These are phyloP conservation scores for Mactra quadrangularis DNA, from an alignment of 1,140 invertebrate genomes.

Conservation along the genomic window DNA sequence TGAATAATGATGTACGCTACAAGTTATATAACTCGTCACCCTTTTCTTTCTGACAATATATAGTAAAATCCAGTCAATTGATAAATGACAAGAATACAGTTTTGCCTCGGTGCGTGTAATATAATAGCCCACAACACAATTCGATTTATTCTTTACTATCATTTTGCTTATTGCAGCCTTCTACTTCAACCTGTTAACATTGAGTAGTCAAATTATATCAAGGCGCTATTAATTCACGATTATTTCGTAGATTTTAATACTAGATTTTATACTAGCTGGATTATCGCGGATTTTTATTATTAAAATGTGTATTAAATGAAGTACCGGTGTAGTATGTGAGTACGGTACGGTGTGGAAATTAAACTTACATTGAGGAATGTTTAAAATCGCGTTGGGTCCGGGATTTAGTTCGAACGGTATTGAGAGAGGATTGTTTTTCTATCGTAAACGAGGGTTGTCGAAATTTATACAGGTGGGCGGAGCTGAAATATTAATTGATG, in stretches of 20 bases:
- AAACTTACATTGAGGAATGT: not conserved
- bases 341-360: not conserved
- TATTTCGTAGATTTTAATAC: no score
- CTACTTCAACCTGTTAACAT: no score
- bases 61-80: constrained; percentile 24
- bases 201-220: no score
- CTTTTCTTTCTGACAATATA: constrained; percentile 1
- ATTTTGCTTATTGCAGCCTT: no score
- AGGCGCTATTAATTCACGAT: no score
- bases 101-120: no score
- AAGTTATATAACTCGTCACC: constrained; percentile 38
- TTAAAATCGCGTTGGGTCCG: not conserved
- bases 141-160: no score
- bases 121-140: no score
- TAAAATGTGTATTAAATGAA: not conserved
- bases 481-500: constrained; percentile 26
- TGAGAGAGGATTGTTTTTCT: not conserved
- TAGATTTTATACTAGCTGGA: no score
- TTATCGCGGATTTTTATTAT: not conserved
- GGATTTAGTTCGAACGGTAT: not conserved
- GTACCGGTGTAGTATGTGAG: not conserved
- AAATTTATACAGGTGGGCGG: not conserved
- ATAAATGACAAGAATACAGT: constrained; percentile 10
- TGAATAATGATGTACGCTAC: not conserved
- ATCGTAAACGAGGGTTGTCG: not conserved